Evolutionary conservation across 2,797 vertebrate species (phyloP).

Genomic region (Fistularia tabacaria): DNA sequence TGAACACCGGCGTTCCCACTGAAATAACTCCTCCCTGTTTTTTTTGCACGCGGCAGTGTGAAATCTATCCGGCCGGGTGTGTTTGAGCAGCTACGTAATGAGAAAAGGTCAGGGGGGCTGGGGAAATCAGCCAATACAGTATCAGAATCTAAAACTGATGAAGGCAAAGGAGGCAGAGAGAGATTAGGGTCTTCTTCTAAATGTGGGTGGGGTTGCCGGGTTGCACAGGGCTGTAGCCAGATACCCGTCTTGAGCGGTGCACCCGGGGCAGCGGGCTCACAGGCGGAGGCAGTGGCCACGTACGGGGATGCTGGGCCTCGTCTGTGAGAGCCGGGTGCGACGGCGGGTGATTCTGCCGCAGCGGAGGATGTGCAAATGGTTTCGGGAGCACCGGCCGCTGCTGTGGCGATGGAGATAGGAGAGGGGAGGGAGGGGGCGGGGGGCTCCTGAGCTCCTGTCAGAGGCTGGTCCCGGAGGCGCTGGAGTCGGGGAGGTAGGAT

Average conservation of each 20-base stretch:
- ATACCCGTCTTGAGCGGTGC: slow-evolving; percentile 5
- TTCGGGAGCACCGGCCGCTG: slow-evolving; percentile 66
- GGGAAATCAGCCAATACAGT: slow-evolving; percentile 31
- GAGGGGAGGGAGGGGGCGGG: slow-evolving; percentile 59
- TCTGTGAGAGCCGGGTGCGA: slow-evolving; percentile 28
- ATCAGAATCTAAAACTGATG: slow-evolving; percentile 21
- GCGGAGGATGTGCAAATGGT: slow-evolving; percentile 1
- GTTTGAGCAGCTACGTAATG: slow-evolving; percentile 9
- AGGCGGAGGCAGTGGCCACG: slow-evolving; percentile 66
- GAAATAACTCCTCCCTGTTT: slow-evolving; percentile 17
- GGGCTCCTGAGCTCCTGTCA: slow-evolving; percentile 85
- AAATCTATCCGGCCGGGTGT: slow-evolving; percentile 9
- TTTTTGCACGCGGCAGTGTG: slow-evolving; percentile 28
- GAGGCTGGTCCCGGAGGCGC: slow-evolving; percentile 91
- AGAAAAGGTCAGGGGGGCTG: slow-evolving; percentile 44
- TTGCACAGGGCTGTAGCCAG: slow-evolving; percentile 21
- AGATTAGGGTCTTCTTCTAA: slow-evolving; percentile 1
- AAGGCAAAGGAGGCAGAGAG: slow-evolving; percentile 17
- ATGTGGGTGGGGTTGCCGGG: slow-evolving; percentile 13
- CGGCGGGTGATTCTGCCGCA: background rate
- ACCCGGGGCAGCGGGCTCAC: slow-evolving; percentile 45
- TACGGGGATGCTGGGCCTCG: slow-evolving; percentile 64
- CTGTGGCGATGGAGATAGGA: slow-evolving; percentile 17
- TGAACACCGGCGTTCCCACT: slow-evolving; percentile 15
- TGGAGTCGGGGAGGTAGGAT: slow-evolving; percentile 93